These are phyloP conservation scores for Laterallus jamaicensis DNA, from an alignment of 2,113 vertebrate species.

Conservation along the genomic window DNA sequence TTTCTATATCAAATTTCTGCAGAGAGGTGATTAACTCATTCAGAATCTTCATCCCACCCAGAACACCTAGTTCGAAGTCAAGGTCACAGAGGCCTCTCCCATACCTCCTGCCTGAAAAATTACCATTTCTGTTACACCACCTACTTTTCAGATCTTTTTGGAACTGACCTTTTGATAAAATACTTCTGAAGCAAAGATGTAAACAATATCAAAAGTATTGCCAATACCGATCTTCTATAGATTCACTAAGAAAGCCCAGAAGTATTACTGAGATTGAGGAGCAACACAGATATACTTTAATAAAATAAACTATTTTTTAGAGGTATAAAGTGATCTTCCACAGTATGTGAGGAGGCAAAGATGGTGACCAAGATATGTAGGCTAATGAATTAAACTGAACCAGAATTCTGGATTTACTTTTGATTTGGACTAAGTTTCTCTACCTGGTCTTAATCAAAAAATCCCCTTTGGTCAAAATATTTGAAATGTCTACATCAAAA, in stretches of 20 bases:
- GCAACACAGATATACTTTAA: neutral
- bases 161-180: neutral
- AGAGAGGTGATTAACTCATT: neutral
- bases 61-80: neutral
- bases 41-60: neutral
- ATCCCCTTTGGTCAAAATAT: neutral
- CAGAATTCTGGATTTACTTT: neutral
- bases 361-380: neutral
- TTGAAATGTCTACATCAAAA: constrained; percentile 28
- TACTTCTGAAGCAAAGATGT: neutral
- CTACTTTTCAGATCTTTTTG: neutral
- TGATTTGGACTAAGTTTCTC: neutral
- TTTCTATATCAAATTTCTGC: neutral
- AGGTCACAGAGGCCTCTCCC: neutral
- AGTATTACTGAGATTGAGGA: neutral
- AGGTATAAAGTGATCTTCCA: neutral
- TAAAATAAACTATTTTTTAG: neutral
- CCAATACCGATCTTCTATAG: neutral
- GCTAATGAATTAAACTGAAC: neutral
- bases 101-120: neutral
- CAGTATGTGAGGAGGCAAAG: neutral
- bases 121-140: fast-evolving
- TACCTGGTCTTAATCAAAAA: neutral
- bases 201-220: neutral
- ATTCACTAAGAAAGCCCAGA: neutral